A percentile compares a stretch with the other conserved stretches of the same genome.
Conservation (phyloP, 2,113 vertebrate species). For the Chascanopsetta lugubris region DNA sequence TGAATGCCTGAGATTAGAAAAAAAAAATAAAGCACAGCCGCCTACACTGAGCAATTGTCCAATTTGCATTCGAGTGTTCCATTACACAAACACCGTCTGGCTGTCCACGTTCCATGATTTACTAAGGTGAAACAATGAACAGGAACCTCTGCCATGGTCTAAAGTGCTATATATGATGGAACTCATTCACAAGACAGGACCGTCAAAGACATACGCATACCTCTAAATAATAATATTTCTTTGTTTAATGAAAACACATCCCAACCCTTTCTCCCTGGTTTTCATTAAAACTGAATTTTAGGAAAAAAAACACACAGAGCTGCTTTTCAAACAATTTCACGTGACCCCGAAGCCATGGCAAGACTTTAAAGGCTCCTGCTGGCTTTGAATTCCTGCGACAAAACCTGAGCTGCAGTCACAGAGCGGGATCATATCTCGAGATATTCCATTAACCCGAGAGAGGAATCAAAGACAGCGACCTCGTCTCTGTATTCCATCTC, state of each 20-base stretch:
- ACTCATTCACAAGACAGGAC: too few relatives aligned
- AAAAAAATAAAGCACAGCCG: too few relatives aligned
- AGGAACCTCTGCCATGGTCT: not conserved
- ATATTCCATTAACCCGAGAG: slow-evolving; percentile 28
- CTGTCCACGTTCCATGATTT: not conserved
- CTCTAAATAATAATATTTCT: too few relatives aligned
- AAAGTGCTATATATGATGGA: too few relatives aligned
- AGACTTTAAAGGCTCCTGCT: slow-evolving; percentile 9
- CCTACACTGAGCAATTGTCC: slow-evolving; percentile 30
- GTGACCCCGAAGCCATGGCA: slow-evolving; percentile 14
- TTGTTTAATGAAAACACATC: too few relatives aligned
- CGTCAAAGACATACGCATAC: too few relatives aligned
- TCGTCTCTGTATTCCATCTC: slow-evolving; percentile 15
- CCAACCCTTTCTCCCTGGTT: slow-evolving; percentile 16
- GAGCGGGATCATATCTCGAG: slow-evolving; percentile 15
- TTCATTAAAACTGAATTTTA: slow-evolving; percentile 14
- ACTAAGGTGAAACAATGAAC: slow-evolving; percentile 18
- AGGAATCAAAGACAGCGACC: slow-evolving; percentile 34
- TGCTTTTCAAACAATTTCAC: slow-evolving; percentile 12
- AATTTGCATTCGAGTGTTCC: slow-evolving; percentile 24
- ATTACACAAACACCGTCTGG: slow-evolving; percentile 17
- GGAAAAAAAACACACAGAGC: slow-evolving; percentile 8
- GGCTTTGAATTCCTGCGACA: slow-evolving; percentile 13
- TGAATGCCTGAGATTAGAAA: slow-evolving; percentile 37
- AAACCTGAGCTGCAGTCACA: slow-evolving; percentile 4